Evolutionary conservation across 2,888 invertebrate species (phyloP), one percentile per base, ranked within the genome.

Genomic region (Sarcophaga caerulescens): DNA sequence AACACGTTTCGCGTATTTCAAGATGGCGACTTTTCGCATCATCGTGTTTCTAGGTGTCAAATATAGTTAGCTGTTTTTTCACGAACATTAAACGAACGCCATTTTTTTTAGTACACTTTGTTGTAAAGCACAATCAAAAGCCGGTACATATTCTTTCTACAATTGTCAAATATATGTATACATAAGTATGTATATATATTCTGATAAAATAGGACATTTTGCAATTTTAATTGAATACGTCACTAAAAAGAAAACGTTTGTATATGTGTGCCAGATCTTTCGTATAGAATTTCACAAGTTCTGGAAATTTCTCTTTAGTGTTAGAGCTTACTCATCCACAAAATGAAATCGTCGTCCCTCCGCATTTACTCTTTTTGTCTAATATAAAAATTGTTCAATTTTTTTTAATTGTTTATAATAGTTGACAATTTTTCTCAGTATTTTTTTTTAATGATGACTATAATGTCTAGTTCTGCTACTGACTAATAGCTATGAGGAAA

Each of bases 391-490:
- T 88, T 85, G 80, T 80, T 78, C 76, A 81, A 68, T 81, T 78
- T 87, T 71, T 70, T 77, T 75, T 81, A 74, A 75, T 82, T 78
- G 60, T 11, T 59, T 62, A 47, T 25, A 71, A 74, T 35, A 35
- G 10, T 81, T 90, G 35, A 3, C 69, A 84, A 83, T 68, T 63
- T 81, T 83, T 77, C 71, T 88, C 88, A 65, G 79, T 85, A 84
- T 85, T 81, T 52, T 85, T 84, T 68, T 84, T 85, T 70, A 71
- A 91, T 92, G 93, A 92, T 92, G 92, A 93, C 88, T 87, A 57
- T 47, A 88, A 89, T 78, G 78, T 84, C 86, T 93, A 93, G 93
- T 93, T 93, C 93, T 93, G 93, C 93, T 93, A 92, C 93, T 92
- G 93, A 93, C 90, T 88, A 52, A 66, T 73, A 63, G 59, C 73